Evolutionary conservation across 2,888 invertebrate species (phyloP).

Genomic region (Dasypolia templi): DNA sequence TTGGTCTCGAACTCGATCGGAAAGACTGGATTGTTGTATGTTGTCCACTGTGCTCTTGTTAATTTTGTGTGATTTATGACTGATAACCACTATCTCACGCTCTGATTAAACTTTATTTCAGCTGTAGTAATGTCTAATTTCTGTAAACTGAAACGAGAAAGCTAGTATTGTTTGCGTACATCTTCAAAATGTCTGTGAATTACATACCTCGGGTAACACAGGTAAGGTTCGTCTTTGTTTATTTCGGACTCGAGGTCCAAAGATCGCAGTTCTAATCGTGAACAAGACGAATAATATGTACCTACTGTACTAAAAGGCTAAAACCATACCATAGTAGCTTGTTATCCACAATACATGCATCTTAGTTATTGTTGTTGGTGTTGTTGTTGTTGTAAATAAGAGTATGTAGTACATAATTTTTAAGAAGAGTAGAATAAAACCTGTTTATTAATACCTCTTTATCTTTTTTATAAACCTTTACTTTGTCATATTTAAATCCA

Average conservation of each 20-base stretch:
- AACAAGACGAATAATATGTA: neutral
- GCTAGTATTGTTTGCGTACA: neutral
- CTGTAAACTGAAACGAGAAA: neutral
- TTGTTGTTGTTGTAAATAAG: neutral
- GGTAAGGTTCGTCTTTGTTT: conserved; percentile 66
- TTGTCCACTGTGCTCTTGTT: neutral
- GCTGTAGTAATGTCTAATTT: conserved; percentile 8
- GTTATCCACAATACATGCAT: neutral
- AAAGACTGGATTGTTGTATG: too few species aligned
- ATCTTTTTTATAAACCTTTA: too few species aligned
- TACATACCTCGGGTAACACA: conserved; percentile 87
- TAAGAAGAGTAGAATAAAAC: too few species aligned
- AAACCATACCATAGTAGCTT: neutral
- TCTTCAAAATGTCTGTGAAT: conserved; percentile 79
- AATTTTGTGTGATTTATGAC: conserved; percentile 5
- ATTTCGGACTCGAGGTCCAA: conserved; percentile 6
- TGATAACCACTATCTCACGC: neutral
- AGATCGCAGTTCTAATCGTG: neutral
- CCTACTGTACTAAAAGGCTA: neutral
- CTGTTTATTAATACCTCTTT: too few species aligned
- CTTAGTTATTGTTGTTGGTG: neutral
- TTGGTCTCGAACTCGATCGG: neutral
- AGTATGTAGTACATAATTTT: neutral
- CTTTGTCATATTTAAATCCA: too few species aligned
- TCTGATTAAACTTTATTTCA: conserved; percentile 5